Evolutionary conservation across 2,888 invertebrate genomes (phyloP), one percentile per base, ranked within the genome.

Genomic region (Oxytorus armatus): DNA sequence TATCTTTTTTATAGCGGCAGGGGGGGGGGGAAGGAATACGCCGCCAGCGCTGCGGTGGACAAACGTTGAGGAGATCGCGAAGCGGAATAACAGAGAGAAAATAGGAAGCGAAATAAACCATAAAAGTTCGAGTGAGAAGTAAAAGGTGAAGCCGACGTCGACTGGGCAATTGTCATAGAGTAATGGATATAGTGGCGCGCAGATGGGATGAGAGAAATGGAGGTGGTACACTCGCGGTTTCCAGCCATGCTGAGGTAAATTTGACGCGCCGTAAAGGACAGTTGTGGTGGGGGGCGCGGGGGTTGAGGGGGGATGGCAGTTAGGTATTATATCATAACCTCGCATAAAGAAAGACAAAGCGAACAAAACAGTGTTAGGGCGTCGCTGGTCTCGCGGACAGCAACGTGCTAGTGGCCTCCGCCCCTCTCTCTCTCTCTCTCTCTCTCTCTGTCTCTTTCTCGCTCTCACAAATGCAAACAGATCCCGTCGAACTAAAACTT

Each of bases 261-360:
- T 42, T 49, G 70, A 74, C 51, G 70, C 70, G 76, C 51, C 61
- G 68, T 51, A 57, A 75, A 72, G 66, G 66, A 90, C 90, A 89
- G 90, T 89, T 90, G n/a, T n/a, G n/a, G n/a, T n/a, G n/a, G n/a
- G n/a, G n/a, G n/a, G n/a, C n/a, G n/a, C 88, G 89, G 88, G 88
- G 89, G 86, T 90, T 89, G n/a, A n/a, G n/a, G n/a, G n/a, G n/a
- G n/a, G n/a, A 87, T 90, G 90, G 89, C 89, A 88, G 88, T 89
- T 88, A 85, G 86, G 86, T 88, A 87, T 85, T 84, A 81, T 86
- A 85, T 86, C 85, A 86, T 87, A n/a, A 85, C 84, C 84, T 83
- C 83, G 83, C 85, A 39, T 49, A 44, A 72, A 61, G 49, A 51
- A 72, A 51, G 72, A 61, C 72, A 72, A 72, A 61, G 72, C 61